A percentile compares a stretch with the other conserved stretches of the same genome.
Conservation (phyloP, 2,888 invertebrate genomes). For the Trachelus stipa region DNA sequence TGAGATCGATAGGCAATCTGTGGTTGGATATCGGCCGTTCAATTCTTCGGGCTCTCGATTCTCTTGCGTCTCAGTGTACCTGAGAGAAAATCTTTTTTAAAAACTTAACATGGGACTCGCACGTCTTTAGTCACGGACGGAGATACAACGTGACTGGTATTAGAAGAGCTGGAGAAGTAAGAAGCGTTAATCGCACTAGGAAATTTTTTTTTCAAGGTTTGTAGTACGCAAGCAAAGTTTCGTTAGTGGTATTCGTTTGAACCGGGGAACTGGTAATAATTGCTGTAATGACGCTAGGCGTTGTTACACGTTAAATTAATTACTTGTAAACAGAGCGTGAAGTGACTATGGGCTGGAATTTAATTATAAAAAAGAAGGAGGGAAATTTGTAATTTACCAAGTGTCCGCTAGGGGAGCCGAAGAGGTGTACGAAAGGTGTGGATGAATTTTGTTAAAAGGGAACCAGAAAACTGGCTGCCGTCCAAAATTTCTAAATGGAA, state of each 20-base stretch:
- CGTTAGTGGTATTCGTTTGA: not conserved
- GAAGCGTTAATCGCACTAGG: not conserved
- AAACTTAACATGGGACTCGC: slow-evolving; percentile 11
- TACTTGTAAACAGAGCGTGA: not conserved
- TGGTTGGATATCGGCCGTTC: not conserved
- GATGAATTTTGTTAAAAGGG: not conserved
- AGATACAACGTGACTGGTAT: not conserved
- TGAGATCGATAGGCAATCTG: not conserved
- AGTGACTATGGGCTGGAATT: not conserved
- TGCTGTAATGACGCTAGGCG: not conserved
- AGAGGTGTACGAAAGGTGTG: not conserved
- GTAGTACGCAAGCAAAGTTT: not conserved
- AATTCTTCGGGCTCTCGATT: not conserved
- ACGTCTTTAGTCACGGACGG: not conserved
- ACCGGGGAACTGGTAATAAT: not conserved
- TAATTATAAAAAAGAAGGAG: not conserved
- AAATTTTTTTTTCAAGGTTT: not conserved
- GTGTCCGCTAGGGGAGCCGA: not conserved
- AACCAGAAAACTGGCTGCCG: not conserved
- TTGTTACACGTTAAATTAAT: not conserved
- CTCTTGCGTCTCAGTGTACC: not conserved
- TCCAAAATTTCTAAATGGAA: slow-evolving; percentile 59
- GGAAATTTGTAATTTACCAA: not conserved
- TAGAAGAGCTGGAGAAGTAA: not conserved
- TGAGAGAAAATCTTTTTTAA: slow-evolving; percentile 5